These are phyloP conservation scores for Phenganax subtilis DNA, from an alignment of 92 coral and sea anemone genomes.

Conservation along the genomic window DNA sequence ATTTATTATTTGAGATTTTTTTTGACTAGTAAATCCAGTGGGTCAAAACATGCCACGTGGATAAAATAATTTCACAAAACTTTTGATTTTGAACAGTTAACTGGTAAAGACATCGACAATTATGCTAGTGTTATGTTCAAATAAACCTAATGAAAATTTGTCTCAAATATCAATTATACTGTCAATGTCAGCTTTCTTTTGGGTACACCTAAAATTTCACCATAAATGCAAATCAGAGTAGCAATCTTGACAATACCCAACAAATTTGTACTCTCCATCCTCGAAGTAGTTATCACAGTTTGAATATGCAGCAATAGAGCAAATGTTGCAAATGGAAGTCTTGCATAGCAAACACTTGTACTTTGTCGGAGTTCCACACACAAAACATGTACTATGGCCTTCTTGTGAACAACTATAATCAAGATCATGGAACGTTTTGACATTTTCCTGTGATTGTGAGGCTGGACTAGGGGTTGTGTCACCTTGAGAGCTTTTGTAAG, in stretches of 20 bases:
- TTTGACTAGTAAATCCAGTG: too few species aligned
- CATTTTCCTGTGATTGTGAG: not conserved
- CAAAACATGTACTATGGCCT: not conserved
- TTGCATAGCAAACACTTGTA: constrained; percentile 9
- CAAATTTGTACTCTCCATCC: not conserved
- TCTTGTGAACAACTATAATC: not conserved
- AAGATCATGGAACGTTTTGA: not conserved
- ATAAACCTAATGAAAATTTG: too few species aligned
- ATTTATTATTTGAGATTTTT: too few species aligned
- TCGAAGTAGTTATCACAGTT: not conserved
- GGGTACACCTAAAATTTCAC: not conserved
- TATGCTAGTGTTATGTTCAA: too few species aligned
- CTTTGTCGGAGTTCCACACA: not conserved
- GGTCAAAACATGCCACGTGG: too few species aligned
- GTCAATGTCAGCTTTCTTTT: not conserved
- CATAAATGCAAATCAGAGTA: not conserved
- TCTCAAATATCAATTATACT: not conserved
- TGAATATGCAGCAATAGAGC: not conserved
- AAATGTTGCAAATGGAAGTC: not conserved
- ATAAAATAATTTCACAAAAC: too few species aligned
- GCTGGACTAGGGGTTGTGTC: not conserved
- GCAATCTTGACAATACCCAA: not conserved
- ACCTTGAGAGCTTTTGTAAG: not conserved
- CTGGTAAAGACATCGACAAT: too few species aligned
- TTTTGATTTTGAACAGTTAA: too few species aligned